Percentiles rank a stretch among this genome's conserved stretches.
phyloP scores from a whole-genome alignment of 2,888 invertebrate genomes.

The Biston betularia region DNA sequence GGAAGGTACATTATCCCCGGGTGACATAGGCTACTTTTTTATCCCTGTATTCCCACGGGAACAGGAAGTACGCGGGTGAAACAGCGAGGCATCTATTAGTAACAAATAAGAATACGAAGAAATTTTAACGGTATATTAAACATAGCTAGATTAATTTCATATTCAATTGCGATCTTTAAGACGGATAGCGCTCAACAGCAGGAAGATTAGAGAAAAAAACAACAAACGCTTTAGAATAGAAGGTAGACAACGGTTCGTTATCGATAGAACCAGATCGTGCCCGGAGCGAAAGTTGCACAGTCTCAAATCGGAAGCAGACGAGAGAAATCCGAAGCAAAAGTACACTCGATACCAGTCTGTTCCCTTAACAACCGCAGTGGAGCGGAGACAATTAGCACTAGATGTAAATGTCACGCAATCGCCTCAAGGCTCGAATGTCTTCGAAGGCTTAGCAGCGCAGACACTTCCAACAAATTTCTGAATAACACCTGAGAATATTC shows the following conservation, averaged over 20 bases:
- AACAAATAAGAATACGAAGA: background rate
- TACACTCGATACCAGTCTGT: conserved; percentile 66
- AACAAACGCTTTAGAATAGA: conserved; percentile 47
- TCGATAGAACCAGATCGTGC: conserved; percentile 74
- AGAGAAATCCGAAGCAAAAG: conserved; percentile 67
- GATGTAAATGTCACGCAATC: conserved; percentile 78
- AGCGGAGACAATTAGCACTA: conserved; percentile 72
- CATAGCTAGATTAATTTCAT: background rate
- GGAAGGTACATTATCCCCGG: no score
- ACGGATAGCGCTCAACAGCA: conserved; percentile 31
- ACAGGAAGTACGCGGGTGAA: no score
- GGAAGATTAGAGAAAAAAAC: conserved; percentile 43
- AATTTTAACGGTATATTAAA: background rate
- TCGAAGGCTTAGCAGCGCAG: conserved; percentile 40
- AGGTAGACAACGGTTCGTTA: conserved; percentile 57
- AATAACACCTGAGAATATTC: conserved; percentile 21
- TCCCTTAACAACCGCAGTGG: conserved; percentile 65
- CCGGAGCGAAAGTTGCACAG: conserved; percentile 74
- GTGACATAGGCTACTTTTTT: no score
- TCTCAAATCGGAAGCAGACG: conserved; percentile 75
- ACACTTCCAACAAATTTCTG: conserved; percentile 28
- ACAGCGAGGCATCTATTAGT: no score
- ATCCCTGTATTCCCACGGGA: no score
- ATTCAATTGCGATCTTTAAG: background rate
- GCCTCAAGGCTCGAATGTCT: conserved; percentile 48